Evolutionary conservation across 1,140 invertebrate genomes (phyloP), one percentile per base, ranked within the genome.

Genomic region (Chrysopa pallens): DNA sequence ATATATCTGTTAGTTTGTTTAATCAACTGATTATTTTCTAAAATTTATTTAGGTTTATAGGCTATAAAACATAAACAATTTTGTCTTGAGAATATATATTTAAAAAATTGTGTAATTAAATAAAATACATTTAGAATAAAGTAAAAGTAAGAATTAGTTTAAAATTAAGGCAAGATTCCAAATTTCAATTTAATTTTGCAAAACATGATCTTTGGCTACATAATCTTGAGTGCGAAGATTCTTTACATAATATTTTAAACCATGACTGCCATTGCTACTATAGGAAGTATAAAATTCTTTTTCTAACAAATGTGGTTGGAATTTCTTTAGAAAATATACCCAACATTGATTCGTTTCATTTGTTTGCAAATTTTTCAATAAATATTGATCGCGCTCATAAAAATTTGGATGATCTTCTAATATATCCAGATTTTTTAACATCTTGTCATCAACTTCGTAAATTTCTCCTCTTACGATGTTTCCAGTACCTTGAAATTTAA

Each of bases 331-430:
- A 48, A 91, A 76, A 56, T 91, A 91, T 12, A 84, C 72, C 83
- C 82, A 88, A 55, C 75, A 77, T 52, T 68, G 62, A 59, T 44
- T 62, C 43, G 39, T 53, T 58, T 46, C 61, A 53, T 29, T 46
- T 42, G 42, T 38, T 61, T 64, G 46, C 38, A 61, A 47, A 57
- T 54, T 52, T 50, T 59, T 56, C 42, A 85, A 70, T 37, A 75
- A 60, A 43, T 76, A 73, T 47, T 72, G 52, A 46, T 75, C 72
- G 50, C 87, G 62, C 6, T 72, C 60, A 53, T 89, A 89, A 53
- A 80, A 81, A 43, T 74, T 68, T 1, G 88, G 87, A 62, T 90
- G 84, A 38, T 82, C 80, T 63, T 94, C 89, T n/a, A 93, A 56
- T 46, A 78, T 73, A 49, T 94, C 89, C 46, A 93, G 60, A 36